Percentiles rank a stretch among this genome's conserved stretches.
Conservation (phyloP, 2,888 invertebrate species). For the Pollenia angustigena region DNA sequence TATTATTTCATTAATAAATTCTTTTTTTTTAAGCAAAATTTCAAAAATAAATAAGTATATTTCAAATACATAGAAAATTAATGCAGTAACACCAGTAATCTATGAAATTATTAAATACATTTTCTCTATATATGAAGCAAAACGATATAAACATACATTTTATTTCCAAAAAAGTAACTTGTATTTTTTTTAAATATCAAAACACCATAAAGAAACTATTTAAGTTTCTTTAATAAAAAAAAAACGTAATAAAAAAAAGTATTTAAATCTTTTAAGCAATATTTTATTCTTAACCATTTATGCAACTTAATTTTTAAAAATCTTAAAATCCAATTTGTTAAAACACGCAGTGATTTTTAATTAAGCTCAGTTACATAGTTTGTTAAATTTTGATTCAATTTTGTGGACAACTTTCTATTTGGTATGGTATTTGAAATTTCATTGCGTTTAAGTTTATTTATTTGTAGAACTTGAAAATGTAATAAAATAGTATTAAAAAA, state of each 20-base stretch:
- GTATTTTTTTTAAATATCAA: constrained; percentile 11
- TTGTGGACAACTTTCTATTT: constrained; percentile 32
- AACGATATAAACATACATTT: constrained; percentile 21
- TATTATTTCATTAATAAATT: constrained; percentile 36
- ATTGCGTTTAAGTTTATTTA: constrained; percentile 57
- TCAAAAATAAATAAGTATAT: constrained; percentile 28
- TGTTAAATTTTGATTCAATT: constrained; percentile 40
- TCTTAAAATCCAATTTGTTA: too few species aligned
- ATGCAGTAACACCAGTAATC: constrained; percentile 32
- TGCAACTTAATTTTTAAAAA: constrained; percentile 6
- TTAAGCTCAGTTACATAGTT: constrained; percentile 13
- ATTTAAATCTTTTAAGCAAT: neutral
- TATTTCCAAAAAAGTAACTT: neutral
- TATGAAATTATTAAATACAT: constrained; percentile 50
- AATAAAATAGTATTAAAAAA: constrained; percentile 52
- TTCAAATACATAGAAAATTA: constrained; percentile 39
- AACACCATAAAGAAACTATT: constrained; percentile 21
- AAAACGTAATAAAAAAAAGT: constrained; percentile 16
- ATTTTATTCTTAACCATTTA: neutral
- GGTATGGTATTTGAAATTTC: constrained; percentile 51
- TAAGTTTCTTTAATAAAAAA: neutral
- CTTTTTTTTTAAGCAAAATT: constrained; percentile 37
- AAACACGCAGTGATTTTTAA: neutral
- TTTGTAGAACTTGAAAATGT: constrained; percentile 48
- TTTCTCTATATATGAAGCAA: constrained; percentile 38